Evolutionary conservation across 64 coral and sea anemone species (phyloP).

Genomic region (Cladopsammia gracilis): DNA sequence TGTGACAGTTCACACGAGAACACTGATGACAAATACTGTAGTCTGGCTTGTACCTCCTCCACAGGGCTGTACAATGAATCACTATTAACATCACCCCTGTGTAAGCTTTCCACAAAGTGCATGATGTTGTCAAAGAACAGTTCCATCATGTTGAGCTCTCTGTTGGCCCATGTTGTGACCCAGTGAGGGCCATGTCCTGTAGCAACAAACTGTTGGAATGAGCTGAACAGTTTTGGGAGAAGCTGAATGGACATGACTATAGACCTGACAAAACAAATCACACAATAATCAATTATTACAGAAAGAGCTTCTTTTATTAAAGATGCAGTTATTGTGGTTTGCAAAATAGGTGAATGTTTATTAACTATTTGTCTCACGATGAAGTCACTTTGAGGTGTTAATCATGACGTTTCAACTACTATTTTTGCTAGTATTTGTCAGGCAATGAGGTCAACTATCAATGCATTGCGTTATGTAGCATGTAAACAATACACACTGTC

Average conservation of each 20-base stretch:
- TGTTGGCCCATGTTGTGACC: constrained; percentile 91
- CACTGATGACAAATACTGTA: constrained; percentile 95
- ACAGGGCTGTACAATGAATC: constrained; percentile 77
- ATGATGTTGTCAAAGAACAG: constrained; percentile 89
- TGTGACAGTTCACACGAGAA: constrained; percentile 95
- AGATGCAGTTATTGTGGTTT: too few species aligned
- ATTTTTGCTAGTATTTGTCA: too few species aligned
- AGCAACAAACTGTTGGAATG: constrained; percentile 95
- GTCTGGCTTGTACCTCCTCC: constrained; percentile 93
- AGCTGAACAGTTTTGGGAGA: constrained; percentile 90
- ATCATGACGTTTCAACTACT: too few species aligned
- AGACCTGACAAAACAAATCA: constrained; percentile 57
- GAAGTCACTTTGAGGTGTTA: too few species aligned
- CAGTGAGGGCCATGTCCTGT: constrained; percentile 82
- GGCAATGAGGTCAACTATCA: too few species aligned
- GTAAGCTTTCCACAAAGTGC: constrained; percentile 64
- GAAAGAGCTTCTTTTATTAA: too few species aligned
- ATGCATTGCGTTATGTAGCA: too few species aligned
- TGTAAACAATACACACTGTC: too few species aligned
- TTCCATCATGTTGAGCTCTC: constrained; percentile 90
- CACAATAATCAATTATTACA: not conserved
- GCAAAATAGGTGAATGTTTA: too few species aligned
- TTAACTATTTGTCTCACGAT: too few species aligned
- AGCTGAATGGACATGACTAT: constrained; percentile 95
- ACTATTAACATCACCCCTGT: not conserved